phyloP scores from a whole-genome alignment of 2,113 vertebrate genomes.

The Ailuropoda melanoleuca region DNA sequence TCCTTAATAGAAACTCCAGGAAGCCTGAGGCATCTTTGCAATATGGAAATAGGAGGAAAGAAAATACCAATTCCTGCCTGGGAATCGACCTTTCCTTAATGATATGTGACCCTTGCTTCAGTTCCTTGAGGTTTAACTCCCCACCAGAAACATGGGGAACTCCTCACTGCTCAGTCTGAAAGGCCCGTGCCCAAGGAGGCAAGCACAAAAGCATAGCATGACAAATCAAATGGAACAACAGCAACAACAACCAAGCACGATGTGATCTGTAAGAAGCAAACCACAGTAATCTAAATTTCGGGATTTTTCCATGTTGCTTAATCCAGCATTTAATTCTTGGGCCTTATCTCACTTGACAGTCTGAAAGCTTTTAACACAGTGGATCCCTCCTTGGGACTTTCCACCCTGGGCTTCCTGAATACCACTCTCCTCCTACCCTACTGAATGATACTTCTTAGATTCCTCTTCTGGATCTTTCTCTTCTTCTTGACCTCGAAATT shows the following conservation, averaged over 20 bases:
- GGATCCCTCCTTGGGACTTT: not conserved
- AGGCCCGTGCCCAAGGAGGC: not conserved
- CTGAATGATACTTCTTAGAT: not conserved
- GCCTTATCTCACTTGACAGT: not conserved
- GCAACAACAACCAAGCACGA: not conserved
- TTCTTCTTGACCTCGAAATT: not conserved
- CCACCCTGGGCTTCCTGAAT: not conserved
- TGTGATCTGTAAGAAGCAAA: not conserved
- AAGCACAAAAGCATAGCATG: not conserved
- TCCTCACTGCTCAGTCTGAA: not conserved
- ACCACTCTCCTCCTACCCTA: not conserved
- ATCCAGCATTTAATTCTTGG: not conserved
- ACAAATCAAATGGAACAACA: not conserved
- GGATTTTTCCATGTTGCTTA: not conserved
- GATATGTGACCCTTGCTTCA: not conserved
- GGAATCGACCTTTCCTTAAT: slow-evolving; percentile 52
- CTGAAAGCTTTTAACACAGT: not conserved
- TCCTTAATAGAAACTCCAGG: slow-evolving; percentile 58
- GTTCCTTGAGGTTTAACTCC: not conserved
- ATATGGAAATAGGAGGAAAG: slow-evolving; percentile 29
- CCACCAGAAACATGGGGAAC: not conserved
- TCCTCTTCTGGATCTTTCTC: not conserved
- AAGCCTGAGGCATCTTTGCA: slow-evolving; percentile 27
- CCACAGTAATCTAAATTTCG: not conserved
- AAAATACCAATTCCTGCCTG: slow-evolving; percentile 33